A percentile compares a stretch with the other conserved stretches of the same genome.
phyloP scores from a whole-genome alignment of 1,140 invertebrate genomes.

The Drosophila repletoides region DNA sequence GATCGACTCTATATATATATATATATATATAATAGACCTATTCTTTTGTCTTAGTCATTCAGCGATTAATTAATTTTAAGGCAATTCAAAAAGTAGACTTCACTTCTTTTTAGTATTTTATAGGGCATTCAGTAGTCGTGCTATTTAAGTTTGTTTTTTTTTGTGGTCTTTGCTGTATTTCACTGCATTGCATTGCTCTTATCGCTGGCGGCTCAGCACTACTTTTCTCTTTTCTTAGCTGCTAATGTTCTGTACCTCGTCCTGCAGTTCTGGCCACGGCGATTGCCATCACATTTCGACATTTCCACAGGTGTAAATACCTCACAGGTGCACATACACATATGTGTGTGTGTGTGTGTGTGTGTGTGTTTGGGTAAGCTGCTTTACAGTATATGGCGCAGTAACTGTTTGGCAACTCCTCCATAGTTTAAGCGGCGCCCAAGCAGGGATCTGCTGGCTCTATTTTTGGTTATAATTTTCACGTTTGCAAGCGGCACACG shows the following conservation, averaged over 20 bases:
- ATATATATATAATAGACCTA: no score
- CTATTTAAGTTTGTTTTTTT: background rate
- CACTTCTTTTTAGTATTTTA: no score
- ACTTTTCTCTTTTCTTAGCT: constrained; percentile 57
- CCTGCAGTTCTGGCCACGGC: background rate
- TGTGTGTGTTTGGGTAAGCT: constrained; percentile 17
- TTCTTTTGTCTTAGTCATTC: no score
- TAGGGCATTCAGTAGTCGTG: no score
- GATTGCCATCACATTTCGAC: constrained; percentile 55
- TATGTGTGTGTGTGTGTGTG: background rate
- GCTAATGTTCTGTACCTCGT: constrained; percentile 48
- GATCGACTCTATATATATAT: no score
- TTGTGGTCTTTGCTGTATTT: background rate
- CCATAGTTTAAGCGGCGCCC: constrained; percentile 23
- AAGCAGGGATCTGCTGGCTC: background rate
- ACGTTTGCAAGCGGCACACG: constrained; percentile 55
- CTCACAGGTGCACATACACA: constrained; percentile 26
- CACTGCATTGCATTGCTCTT: constrained; percentile 46
- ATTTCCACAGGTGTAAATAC: constrained; percentile 71
- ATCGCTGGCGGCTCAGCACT: constrained; percentile 46
- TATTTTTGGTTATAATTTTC: constrained; percentile 59
- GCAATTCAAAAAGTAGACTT: no score
- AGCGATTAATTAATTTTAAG: no score
- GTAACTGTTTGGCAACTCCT: constrained; percentile 29
- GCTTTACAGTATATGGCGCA: no score